Conservation (phyloP, 2,113 vertebrate species). For the Cyprinodon variegatus region DNA sequence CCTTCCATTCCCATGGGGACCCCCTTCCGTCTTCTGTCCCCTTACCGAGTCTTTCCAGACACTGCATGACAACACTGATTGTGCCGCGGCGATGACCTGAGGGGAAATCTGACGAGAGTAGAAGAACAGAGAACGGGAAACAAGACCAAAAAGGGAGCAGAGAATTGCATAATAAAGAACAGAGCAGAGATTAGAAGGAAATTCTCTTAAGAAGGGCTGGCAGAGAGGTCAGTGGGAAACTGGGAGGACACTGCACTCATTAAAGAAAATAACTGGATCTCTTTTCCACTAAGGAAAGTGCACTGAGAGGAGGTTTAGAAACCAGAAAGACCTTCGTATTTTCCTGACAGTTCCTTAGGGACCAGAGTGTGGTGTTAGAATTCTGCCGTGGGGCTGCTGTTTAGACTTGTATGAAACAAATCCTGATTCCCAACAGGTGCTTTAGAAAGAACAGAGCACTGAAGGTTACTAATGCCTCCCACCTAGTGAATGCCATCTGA, state of each 20-base stretch:
- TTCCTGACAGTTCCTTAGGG: conserved; percentile 44
- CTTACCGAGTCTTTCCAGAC: conserved; percentile 25
- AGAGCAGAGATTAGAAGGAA: conserved; percentile 22
- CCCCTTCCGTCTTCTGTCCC: conserved; percentile 29
- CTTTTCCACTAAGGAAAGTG: conserved; percentile 8
- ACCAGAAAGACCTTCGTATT: conserved; percentile 32
- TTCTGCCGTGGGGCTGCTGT: conserved; percentile 31
- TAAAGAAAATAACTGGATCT: conserved; percentile 21
- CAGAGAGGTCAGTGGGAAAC: conserved; percentile 8
- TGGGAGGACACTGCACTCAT: not conserved
- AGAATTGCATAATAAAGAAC: conserved; percentile 13
- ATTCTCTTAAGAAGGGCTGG: not conserved
- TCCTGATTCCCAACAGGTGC: conserved; percentile 74
- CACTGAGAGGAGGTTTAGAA: conserved; percentile 33
- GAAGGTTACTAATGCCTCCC: conserved; percentile 70
- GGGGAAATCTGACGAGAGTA: conserved; percentile 12
- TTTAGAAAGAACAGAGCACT: conserved; percentile 49
- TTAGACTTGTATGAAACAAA: conserved; percentile 43
- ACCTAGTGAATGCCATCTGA: conserved; percentile 70
- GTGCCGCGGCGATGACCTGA: not conserved
- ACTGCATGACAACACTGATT: conserved; percentile 36
- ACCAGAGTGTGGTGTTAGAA: conserved; percentile 43
- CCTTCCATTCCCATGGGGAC: conserved; percentile 19
- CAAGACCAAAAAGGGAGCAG: conserved; percentile 17
- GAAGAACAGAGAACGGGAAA: conserved; percentile 15